Evolutionary conservation across 1,140 invertebrate genomes (phyloP).

Genomic region (Laodelphax striatellus): DNA sequence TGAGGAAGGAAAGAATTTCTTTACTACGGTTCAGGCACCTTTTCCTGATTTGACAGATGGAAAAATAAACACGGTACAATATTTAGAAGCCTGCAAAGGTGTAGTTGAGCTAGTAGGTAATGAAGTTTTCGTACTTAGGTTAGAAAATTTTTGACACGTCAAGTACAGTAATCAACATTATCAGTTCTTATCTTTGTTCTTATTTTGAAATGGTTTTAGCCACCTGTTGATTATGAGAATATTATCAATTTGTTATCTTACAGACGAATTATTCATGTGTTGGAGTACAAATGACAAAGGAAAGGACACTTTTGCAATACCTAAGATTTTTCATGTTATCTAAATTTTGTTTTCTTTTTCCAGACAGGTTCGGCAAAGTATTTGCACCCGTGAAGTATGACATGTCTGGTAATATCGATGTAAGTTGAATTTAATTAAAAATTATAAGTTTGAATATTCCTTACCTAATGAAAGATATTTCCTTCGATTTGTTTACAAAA

Average conservation of each 20-base stretch:
- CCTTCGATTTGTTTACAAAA: too few relatives aligned
- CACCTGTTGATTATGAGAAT: background rate
- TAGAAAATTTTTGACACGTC: background rate
- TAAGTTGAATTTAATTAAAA: conserved; percentile 3
- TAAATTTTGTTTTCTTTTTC: background rate
- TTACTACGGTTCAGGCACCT: conserved; percentile 6
- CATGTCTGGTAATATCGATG: conserved; percentile 16
- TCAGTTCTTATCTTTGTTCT: background rate
- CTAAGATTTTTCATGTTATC: too few relatives aligned
- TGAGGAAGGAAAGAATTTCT: conserved; percentile 9
- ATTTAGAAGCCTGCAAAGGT: conserved; percentile 11
- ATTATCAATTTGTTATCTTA: too few relatives aligned
- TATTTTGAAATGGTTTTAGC: too few relatives aligned
- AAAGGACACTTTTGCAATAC: too few relatives aligned
- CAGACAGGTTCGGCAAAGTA: conserved; percentile 14
- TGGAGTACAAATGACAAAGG: background rate
- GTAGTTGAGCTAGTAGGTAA: conserved; percentile 9
- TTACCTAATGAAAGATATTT: too few relatives aligned
- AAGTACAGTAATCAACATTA: background rate
- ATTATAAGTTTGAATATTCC: too few relatives aligned
- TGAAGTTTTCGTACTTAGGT: background rate
- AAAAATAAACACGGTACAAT: conserved; percentile 7
- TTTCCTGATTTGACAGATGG: conserved; percentile 4
- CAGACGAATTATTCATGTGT: too few relatives aligned
- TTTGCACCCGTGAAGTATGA: conserved; percentile 15